These are phyloP conservation scores for Excalfactoria chinensis DNA, from an alignment of 2,113 vertebrate species.

Conservation along the genomic window DNA sequence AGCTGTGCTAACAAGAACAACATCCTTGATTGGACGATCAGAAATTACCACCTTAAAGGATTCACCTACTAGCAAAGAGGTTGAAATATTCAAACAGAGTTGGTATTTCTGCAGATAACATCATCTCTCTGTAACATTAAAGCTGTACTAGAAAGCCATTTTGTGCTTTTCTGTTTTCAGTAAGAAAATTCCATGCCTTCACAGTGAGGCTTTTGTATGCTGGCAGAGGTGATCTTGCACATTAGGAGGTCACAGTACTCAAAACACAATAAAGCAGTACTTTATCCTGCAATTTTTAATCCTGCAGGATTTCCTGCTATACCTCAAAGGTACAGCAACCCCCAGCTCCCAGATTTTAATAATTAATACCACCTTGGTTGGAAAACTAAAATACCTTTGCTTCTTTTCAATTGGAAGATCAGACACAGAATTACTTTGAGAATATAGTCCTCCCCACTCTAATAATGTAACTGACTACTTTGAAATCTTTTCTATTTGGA, in stretches of 20 bases:
- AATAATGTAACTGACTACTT: not conserved
- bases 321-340: not conserved
- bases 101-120: conserved; percentile 1
- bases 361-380: conserved; percentile 16
- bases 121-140: not conserved
- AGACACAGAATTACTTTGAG: not conserved
- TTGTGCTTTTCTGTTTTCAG: not conserved
- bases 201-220: not conserved
- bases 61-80: not conserved
- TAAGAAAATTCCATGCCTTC: not conserved
- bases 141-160: not conserved
- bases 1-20: not conserved
- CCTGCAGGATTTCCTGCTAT: conserved; percentile 22
- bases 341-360: conserved; percentile 18
- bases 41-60: not conserved
- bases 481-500: not conserved
- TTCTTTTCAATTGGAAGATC: conserved; percentile 30
- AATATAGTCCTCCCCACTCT: not conserved
- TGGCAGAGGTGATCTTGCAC: conserved; percentile 5
- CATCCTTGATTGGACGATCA: not conserved
- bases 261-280: conserved; percentile 42
- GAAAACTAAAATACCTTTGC: not conserved
- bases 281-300: not conserved
- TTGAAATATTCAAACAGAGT: not conserved
- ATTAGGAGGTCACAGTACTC: conserved; percentile 25